Base-by-base conservation (phyloP, 2,113 vertebrate species). In the Todiramphus chloris region DNA sequence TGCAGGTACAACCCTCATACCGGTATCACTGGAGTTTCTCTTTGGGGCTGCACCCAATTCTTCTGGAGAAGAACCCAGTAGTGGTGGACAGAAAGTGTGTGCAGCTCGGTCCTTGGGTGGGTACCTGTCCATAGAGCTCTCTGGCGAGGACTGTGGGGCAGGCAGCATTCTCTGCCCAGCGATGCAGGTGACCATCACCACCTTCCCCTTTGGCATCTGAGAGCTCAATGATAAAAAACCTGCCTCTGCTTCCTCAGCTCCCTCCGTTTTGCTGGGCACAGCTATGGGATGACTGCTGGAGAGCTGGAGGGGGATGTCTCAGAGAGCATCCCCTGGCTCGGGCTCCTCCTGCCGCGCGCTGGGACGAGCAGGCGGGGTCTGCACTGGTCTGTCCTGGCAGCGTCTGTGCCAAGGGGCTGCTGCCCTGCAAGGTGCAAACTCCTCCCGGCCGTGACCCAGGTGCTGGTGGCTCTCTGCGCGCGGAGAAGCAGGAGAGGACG, bases 381-480 rank as follows among this genome's bases (percentile, higher is more conserved):
- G n/a, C 41, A 4, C 23, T 25, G 53, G 4, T 37, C 37, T 46
- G 0, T 39, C 9, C 2, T 33, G 30, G 41, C 3, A 0, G 10
- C 6, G 19, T 48, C 79, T 24, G 53, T 33, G 30, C 74, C 21
- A 24, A 6, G n/a, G 66, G 10, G 1, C 16, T 13, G 20, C 63
- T 58, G 48, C 58, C 10, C 10, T 14, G 30, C 24, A 9, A 20
- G 0, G 3, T 41, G 39, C 66, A 17, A 6, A 5, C 70, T 33
- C 39, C 69, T 63, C 68, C 50, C 23, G 37, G 83, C 23, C 2
- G 2, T 21, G 14, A 19, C 28, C 33, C 14, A 1, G 3, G 31
- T 16, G 53, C 27, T 21, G 11, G 37, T 11, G 30, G 14, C 63
- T 84, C 64, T 15, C 59, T 15, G 37, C 6, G 28, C 7, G 1